Evolutionary conservation across 2,113 vertebrate genomes (phyloP), one percentile per base, ranked within the genome.

Genomic region (Terrapene triunguis): DNA sequence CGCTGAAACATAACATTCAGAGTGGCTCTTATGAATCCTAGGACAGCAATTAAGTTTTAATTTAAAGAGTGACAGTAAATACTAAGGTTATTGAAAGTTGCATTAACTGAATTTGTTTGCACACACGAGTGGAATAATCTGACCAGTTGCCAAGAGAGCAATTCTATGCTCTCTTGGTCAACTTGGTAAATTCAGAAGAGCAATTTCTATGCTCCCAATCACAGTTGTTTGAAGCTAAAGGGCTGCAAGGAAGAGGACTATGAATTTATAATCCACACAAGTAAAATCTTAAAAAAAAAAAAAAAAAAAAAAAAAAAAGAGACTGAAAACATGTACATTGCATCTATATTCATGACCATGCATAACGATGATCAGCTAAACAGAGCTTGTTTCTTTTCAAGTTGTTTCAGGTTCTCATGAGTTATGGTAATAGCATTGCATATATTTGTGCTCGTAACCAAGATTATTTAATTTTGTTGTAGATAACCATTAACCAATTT

Each of bases 241-340:
- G 22, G 12, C 32, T 62, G 59, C 42, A 55, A 10, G 35, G 21
- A 79, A 72, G 32, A 48, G 29, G 44, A 35, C 29, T 55, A 55
- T 3, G 74, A 17, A 83, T 24, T 6, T 89, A 24, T 3, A 84
- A n/a, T 19, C 32, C 81, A 86, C 4, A 25, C 6, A 84, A 82
- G 11, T 57, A 51, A 65, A 38, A 89, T 9, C 0, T 0, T 7
- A n/a, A 76, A 82, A 11, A 44, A 17, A 2, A 62, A 51, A 65
- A 32, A 25, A 35, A 55, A 55, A 29, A 14, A 13, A 11, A 2
- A 25, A 1, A 5, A 2, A 2, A 0, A 13, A 5, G 0, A 44
- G 1, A 62, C 0, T 29, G 1, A 50, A 47, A 72, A 62, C 10
- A 72, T 7, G 53, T 82, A 62, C 21, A 65, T 88, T 14, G 90